phyloP scores from a whole-genome alignment of 2,797 vertebrate genomes.

The Acomys russatus region DNA sequence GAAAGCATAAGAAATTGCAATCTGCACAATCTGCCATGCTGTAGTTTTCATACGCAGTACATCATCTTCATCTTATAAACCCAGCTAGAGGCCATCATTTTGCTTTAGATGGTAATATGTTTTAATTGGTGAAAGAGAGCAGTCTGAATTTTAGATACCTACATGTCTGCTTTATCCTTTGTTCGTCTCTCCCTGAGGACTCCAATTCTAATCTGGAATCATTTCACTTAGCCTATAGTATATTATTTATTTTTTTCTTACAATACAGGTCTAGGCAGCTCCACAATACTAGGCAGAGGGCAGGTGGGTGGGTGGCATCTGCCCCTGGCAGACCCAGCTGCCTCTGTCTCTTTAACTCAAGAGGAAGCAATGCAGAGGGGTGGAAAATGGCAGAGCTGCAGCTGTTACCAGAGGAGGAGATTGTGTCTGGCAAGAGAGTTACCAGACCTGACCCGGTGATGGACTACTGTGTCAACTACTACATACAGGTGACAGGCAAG shows the following conservation, averaged over 20 bases:
- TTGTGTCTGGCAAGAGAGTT: conserved; percentile 97
- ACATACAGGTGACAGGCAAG: conserved; percentile 99
- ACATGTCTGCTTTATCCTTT: background rate
- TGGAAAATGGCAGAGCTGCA: conserved; percentile 99
- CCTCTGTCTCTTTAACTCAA: conserved; percentile 90
- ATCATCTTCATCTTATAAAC: background rate
- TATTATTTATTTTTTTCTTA: background rate
- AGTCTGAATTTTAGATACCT: background rate
- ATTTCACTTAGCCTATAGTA: background rate
- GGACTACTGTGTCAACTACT: conserved; percentile 99
- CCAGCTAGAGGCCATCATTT: background rate
- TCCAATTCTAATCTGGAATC: conserved; percentile 13
- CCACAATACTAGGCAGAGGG: conserved; percentile 93
- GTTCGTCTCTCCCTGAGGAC: background rate
- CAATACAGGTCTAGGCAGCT: conserved; percentile 83
- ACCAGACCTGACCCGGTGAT: conserved; percentile 97
- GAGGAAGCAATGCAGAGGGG: conserved; percentile 94
- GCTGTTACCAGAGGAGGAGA: conserved; percentile 99
- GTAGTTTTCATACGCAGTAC: background rate
- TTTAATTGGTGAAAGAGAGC: background rate
- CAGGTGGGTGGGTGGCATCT: conserved; percentile 87
- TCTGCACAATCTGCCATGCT: background rate
- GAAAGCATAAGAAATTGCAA: background rate
- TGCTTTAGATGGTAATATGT: background rate
- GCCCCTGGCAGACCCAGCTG: conserved; percentile 71